These are phyloP conservation scores for Zaprionus camerounensis DNA, from an alignment of 1,140 invertebrate genomes.

Conservation along the genomic window DNA sequence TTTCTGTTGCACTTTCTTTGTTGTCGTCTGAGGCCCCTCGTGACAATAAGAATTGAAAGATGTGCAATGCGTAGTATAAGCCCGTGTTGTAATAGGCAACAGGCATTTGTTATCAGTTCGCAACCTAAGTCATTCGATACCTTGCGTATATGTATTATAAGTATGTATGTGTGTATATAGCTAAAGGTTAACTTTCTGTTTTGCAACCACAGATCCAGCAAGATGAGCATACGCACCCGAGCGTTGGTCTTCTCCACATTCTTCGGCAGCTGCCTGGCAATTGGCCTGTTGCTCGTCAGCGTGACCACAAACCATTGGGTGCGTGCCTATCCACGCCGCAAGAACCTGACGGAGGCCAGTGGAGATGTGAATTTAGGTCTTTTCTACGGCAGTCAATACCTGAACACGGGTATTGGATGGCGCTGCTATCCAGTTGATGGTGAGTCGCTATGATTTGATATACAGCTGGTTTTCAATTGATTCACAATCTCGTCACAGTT, in stretches of 20 bases:
- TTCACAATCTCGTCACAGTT: constrained; percentile 42
- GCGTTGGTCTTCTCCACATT: constrained; percentile 93
- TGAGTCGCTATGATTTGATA: constrained; percentile 26
- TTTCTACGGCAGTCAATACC: constrained; percentile 92
- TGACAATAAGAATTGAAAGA: neutral
- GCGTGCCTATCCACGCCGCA: constrained; percentile 89
- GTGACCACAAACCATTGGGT: constrained; percentile 96
- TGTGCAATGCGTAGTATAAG: neutral
- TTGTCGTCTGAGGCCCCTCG: neutral
- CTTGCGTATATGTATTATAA: neutral
- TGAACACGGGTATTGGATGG: constrained; percentile 93
- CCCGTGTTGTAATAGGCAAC: neutral
- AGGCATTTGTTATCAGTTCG: constrained; percentile 14
- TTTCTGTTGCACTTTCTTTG: constrained; percentile 45
- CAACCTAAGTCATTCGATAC: constrained; percentile 17
- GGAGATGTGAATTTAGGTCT: constrained; percentile 93
- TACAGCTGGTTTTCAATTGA: neutral
- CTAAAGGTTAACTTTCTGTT: constrained; percentile 1
- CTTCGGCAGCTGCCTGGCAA: constrained; percentile 92
- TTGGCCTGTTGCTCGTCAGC: constrained; percentile 92
- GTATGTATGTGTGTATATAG: neutral
- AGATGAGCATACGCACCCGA: constrained; percentile 78
- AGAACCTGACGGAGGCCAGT: constrained; percentile 89
- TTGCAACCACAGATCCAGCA: constrained; percentile 27
- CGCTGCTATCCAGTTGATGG: constrained; percentile 85